phyloP scores from a whole-genome alignment of 53 echinoderm and acorn worm species.

The Luidia sarsii region DNA sequence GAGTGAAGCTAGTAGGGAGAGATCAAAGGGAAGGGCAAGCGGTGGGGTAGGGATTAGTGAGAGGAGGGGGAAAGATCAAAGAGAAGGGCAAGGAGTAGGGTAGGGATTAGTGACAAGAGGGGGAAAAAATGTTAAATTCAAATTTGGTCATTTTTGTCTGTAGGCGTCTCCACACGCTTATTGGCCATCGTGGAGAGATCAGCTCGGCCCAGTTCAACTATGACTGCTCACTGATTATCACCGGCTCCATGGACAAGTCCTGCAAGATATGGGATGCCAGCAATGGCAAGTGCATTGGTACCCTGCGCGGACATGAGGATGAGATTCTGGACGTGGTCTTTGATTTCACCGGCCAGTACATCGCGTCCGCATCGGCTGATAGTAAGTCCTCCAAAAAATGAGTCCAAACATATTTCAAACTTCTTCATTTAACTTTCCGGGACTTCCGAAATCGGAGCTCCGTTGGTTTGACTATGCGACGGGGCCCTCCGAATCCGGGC shows the following conservation, averaged over 20 bases:
- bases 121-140: too few species aligned
- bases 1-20: too few species aligned
- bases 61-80: too few species aligned
- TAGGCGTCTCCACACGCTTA: slow-evolving; percentile 92
- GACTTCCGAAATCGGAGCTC: too few species aligned
- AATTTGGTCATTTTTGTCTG: too few species aligned
- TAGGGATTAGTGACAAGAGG: too few species aligned
- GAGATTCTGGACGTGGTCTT: slow-evolving; percentile 95
- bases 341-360: slow-evolving; percentile 96
- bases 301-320: slow-evolving; percentile 91
- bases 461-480: too few species aligned
- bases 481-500: too few species aligned
- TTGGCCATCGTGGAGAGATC: slow-evolving; percentile 96
- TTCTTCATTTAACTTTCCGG: too few species aligned
- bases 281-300: slow-evolving; percentile 87
- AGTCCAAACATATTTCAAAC: background rate
- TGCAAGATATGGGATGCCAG: slow-evolving; percentile 96
- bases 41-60: too few species aligned
- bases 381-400: slow-evolving; percentile 61
- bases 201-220: slow-evolving; percentile 99
- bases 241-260: slow-evolving; percentile 97
- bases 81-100: too few species aligned
- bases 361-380: slow-evolving; percentile 93
- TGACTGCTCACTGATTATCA: slow-evolving; percentile 94
- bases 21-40: too few species aligned